phyloP scores from a whole-genome alignment of 2,797 vertebrate species.

The Brotula barbata region DNA sequence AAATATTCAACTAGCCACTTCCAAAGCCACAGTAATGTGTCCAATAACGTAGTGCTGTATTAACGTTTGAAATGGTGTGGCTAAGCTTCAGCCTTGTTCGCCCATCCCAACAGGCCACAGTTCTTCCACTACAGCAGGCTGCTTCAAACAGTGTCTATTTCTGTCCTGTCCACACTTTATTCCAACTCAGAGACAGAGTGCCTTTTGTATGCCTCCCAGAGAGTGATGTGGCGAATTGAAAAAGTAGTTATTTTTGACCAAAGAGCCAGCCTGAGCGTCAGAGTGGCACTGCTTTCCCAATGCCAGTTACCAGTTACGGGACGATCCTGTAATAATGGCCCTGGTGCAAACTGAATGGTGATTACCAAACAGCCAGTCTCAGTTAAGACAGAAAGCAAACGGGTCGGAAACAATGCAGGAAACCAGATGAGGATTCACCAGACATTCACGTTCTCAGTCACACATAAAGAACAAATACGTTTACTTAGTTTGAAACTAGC shows the following conservation, averaged over 20 bases:
- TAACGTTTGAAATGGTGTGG: slow-evolving; percentile 43
- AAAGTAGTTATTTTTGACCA: slow-evolving; percentile 71
- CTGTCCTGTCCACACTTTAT: slow-evolving; percentile 75
- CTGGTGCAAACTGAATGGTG: slow-evolving; percentile 54
- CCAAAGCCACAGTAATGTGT: slow-evolving; percentile 12
- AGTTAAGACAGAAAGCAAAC: slow-evolving; percentile 49
- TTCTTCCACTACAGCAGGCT: slow-evolving; percentile 77
- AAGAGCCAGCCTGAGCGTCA: slow-evolving; percentile 54
- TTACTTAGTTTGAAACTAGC: slow-evolving; percentile 66
- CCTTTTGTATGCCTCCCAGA: slow-evolving; percentile 79
- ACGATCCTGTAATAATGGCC: slow-evolving; percentile 65
- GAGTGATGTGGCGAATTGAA: slow-evolving; percentile 72
- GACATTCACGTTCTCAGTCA: slow-evolving; percentile 47
- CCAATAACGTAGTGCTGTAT: slow-evolving; percentile 26
- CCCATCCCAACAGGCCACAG: slow-evolving; percentile 63
- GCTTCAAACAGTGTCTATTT: slow-evolving; percentile 82
- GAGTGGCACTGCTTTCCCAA: slow-evolving; percentile 55
- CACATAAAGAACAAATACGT: slow-evolving; percentile 52
- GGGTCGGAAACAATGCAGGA: slow-evolving; percentile 56
- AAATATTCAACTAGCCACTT: slow-evolving; percentile 8
- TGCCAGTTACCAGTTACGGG: slow-evolving; percentile 65
- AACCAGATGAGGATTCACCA: slow-evolving; percentile 54
- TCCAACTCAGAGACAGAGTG: slow-evolving; percentile 81
- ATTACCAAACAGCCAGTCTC: slow-evolving; percentile 60
- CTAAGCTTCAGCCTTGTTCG: slow-evolving; percentile 39